phyloP scores from a whole-genome alignment of 2,888 invertebrate species.

The Pseudococcus longispinus region DNA sequence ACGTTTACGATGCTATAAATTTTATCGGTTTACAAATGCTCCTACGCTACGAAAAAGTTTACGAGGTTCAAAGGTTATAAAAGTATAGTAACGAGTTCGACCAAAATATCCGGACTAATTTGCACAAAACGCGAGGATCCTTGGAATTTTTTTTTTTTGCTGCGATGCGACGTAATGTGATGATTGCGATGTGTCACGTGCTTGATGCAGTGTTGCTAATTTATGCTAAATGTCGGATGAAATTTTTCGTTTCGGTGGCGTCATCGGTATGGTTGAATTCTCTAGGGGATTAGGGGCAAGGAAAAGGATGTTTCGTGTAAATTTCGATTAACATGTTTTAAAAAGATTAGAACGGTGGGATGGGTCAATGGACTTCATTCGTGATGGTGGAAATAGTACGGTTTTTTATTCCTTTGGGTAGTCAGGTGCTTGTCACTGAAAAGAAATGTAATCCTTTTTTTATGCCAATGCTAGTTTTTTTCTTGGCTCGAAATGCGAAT shows the following conservation, averaged over 20 bases:
- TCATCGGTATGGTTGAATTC: not conserved
- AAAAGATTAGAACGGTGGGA: not conserved
- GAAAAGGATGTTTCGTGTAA: not conserved
- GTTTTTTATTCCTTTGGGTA: too few species aligned
- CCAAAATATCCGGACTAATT: not conserved
- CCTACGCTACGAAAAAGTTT: not conserved
- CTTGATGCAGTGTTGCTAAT: not conserved
- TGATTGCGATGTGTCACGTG: not conserved
- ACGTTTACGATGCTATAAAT: slow-evolving; percentile 35
- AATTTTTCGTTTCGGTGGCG: not conserved
- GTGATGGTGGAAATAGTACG: too few species aligned
- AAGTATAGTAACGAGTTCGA: slow-evolving; percentile 12
- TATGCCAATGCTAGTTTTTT: too few species aligned
- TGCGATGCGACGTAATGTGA: not conserved
- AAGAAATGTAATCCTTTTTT: too few species aligned
- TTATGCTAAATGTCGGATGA: not conserved
- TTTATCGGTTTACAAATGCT: slow-evolving; percentile 11
- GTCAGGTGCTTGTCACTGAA: too few species aligned
- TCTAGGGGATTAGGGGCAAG: not conserved
- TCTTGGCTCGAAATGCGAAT: too few species aligned
- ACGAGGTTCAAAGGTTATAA: slow-evolving; percentile 28
- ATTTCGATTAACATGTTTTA: not conserved
- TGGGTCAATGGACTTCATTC: not conserved
- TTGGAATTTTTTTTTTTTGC: not conserved
- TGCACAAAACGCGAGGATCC: not conserved